Percentiles rank a stretch among this genome's conserved stretches.
Evolutionary conservation across 2,113 vertebrate genomes (phyloP).

Genomic region (Petromus typicus): DNA sequence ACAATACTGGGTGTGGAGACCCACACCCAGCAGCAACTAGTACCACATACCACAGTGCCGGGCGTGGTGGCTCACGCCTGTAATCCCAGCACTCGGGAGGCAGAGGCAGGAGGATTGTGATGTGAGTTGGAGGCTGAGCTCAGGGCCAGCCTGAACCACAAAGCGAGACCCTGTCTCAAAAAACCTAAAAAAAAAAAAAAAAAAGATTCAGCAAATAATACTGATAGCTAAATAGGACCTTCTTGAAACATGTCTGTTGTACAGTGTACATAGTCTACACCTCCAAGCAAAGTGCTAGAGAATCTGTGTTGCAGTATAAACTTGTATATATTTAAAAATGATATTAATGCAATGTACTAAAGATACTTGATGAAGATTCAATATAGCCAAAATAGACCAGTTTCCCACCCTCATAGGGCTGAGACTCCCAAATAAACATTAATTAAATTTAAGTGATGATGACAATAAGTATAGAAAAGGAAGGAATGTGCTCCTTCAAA

Average conservation of each 20-base stretch:
- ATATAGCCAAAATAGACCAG: not conserved
- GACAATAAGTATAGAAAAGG: not conserved
- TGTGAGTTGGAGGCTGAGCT: no score
- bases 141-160: no score
- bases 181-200: no score
- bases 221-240: no score
- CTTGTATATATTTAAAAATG: not conserved
- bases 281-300: not conserved
- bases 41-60: no score
- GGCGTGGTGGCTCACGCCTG: no score
- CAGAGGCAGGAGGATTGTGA: no score
- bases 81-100: no score
- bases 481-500: not conserved
- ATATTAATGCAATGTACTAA: not conserved
- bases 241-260: not conserved
- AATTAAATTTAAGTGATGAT: conserved; percentile 3
- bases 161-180: no score
- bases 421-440: not conserved
- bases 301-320: conserved; percentile 1
- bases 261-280: not conserved
- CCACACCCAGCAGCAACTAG: no score
- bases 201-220: no score
- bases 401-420: not conserved
- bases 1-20: no score
- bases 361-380: not conserved